These are phyloP conservation scores for Melanotaenia duboulayi DNA, from an alignment of 2,113 vertebrate genomes.

Conservation along the genomic window DNA sequence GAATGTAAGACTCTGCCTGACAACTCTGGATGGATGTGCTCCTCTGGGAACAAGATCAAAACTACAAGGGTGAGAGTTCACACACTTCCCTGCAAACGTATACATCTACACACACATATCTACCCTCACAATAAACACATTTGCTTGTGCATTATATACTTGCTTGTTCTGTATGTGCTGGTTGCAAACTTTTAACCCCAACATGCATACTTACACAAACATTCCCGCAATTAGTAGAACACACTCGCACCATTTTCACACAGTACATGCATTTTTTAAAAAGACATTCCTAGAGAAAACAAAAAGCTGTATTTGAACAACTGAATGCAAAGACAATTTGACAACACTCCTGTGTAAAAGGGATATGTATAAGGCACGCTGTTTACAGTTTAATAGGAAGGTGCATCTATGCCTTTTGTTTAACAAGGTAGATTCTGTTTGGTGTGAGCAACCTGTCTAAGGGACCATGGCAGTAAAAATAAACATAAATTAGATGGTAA, in stretches of 20 bases:
- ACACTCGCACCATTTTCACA: neutral
- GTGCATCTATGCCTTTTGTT: constrained; percentile 3
- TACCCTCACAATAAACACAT: neutral
- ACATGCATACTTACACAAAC: neutral
- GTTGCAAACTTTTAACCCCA: neutral
- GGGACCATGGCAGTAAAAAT: constrained; percentile 40
- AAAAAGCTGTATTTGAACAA: neutral
- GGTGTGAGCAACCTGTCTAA: constrained; percentile 17
- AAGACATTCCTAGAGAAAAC: constrained; percentile 7
- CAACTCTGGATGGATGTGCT: constrained; percentile 98
- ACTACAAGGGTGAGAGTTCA: constrained; percentile 93
- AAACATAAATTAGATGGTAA: constrained; percentile 52
- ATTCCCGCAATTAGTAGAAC: neutral
- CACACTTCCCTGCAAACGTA: constrained; percentile 12
- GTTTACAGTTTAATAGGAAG: constrained; percentile 11
- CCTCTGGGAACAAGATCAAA: constrained; percentile 98
- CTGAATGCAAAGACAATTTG: constrained; percentile 10
- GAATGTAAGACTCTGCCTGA: constrained; percentile 98
- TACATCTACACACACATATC: neutral
- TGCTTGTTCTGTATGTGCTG: constrained; percentile 7
- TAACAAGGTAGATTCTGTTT: constrained; percentile 27
- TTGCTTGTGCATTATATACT: neutral
- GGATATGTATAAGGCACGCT: neutral
- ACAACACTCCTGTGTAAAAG: constrained; percentile 13
- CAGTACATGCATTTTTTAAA: neutral